These are phyloP conservation scores for Hipposideros armiger DNA, from an alignment of 2,113 vertebrate species.

Conservation along the genomic window DNA sequence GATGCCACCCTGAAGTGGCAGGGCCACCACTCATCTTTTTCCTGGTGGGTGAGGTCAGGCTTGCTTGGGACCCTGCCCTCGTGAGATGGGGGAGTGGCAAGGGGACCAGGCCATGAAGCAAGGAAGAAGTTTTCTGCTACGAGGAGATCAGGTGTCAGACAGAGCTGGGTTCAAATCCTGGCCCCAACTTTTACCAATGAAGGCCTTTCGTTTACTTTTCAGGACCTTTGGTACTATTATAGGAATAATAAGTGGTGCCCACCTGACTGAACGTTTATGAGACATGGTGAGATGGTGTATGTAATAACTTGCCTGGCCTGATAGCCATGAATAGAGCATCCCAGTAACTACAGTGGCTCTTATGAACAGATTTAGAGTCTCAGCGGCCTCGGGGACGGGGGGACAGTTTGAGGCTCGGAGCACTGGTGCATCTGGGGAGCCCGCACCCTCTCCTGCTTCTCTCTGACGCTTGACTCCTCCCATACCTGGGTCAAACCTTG, in stretches of 20 bases:
- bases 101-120: fast-evolving
- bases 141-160: background rate
- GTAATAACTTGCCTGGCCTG: too few species aligned
- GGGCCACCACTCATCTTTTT: background rate
- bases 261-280: background rate
- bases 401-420: too few species aligned
- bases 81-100: background rate
- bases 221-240: background rate
- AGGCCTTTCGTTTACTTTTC: background rate
- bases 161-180: constrained; percentile 10
- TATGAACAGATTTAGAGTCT: background rate
- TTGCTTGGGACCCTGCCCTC: background rate
- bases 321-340: background rate
- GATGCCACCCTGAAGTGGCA: background rate
- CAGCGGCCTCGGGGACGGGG: fast-evolving
- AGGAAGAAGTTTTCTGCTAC: background rate
- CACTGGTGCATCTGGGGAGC: background rate
- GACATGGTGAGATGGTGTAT: background rate
- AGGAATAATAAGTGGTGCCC: background rate
- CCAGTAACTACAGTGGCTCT: fast-evolving
- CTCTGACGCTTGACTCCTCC: background rate
- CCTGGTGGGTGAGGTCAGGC: background rate
- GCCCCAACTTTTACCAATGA: background rate
- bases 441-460: background rate
- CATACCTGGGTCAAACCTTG: background rate